Percentiles rank a stretch among this genome's conserved stretches.
Conservation (phyloP, 2,888 invertebrate genomes). For the Pyrrhia umbra region DNA sequence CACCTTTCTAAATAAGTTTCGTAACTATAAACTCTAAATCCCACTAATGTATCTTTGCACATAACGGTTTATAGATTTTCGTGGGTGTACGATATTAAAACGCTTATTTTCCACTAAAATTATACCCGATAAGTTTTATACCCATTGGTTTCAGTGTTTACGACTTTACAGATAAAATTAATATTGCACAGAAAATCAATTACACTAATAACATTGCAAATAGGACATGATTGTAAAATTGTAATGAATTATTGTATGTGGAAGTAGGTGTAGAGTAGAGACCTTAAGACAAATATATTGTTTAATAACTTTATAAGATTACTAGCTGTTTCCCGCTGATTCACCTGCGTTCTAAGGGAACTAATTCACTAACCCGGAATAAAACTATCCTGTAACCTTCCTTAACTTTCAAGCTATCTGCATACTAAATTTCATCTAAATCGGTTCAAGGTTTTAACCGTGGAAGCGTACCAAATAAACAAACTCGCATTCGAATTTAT, state of each 20-base stretch:
- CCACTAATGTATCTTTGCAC: conserved; percentile 39
- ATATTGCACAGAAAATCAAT: conserved; percentile 41
- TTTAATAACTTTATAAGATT: conserved; percentile 22
- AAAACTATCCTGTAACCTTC: too few species aligned
- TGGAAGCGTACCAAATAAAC: too few species aligned
- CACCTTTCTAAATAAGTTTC: conserved; percentile 47
- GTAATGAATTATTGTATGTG: conserved; percentile 32
- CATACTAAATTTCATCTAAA: too few species aligned
- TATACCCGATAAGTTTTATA: conserved; percentile 27
- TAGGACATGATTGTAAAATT: conserved; percentile 30
- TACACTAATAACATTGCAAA: conserved; percentile 6
- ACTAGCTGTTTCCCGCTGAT: too few species aligned
- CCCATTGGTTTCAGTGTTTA: conserved; percentile 31
- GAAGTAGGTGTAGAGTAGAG: conserved; percentile 29
- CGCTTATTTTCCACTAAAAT: conserved; percentile 42
- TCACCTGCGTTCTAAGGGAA: too few species aligned
- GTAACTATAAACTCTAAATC: conserved; percentile 38
- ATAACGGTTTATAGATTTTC: conserved; percentile 36
- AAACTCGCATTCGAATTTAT: too few species aligned
- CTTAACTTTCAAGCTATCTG: too few species aligned
- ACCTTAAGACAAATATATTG: conserved; percentile 1
- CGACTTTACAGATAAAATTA: conserved; percentile 39
- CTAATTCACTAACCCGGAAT: too few species aligned
- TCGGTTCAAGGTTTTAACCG: too few species aligned
- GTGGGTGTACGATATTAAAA: conserved; percentile 56